These are phyloP conservation scores for Chironomus tentans DNA, from an alignment of 2,888 invertebrate species.

Conservation along the genomic window DNA sequence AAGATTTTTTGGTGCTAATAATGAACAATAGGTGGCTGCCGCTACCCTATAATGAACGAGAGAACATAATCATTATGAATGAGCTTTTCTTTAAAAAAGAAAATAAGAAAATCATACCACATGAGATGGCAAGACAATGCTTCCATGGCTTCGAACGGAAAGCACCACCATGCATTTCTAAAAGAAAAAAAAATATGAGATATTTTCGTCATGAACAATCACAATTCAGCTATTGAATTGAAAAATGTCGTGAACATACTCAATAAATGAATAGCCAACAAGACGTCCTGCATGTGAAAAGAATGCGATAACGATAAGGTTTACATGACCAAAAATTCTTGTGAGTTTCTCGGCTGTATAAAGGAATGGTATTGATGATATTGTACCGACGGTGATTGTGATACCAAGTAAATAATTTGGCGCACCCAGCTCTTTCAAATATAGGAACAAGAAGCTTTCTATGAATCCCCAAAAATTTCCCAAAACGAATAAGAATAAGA, in stretches of 20 bases:
- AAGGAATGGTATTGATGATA: slow-evolving; percentile 75
- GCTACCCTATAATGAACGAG: slow-evolving; percentile 52
- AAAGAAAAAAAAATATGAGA: slow-evolving; percentile 28
- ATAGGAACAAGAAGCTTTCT: slow-evolving; percentile 79
- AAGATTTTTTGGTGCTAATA: slow-evolving; percentile 72
- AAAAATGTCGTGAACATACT: slow-evolving; percentile 49
- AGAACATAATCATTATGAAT: too few species aligned
- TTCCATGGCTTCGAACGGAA: slow-evolving; percentile 80
- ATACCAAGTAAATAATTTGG: slow-evolving; percentile 76
- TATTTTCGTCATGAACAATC: background rate
- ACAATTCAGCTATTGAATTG: background rate
- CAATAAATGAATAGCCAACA: slow-evolving; percentile 76
- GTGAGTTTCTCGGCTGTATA: slow-evolving; percentile 78
- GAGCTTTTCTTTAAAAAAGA: too few species aligned
- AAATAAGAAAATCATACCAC: slow-evolving; percentile 44
- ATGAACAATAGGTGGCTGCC: slow-evolving; percentile 77
- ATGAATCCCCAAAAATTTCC: slow-evolving; percentile 86
- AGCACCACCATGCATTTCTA: slow-evolving; percentile 82
- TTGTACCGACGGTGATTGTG: slow-evolving; percentile 74
- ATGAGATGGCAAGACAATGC: slow-evolving; percentile 76
- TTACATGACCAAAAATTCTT: slow-evolving; percentile 69
- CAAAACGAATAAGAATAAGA: slow-evolving; percentile 68
- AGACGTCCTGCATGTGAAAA: slow-evolving; percentile 74
- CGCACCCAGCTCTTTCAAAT: slow-evolving; percentile 72
- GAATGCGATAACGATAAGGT: slow-evolving; percentile 75